phyloP scores from a whole-genome alignment of 2,113 vertebrate species.

The Pardalotus punctatus region DNA sequence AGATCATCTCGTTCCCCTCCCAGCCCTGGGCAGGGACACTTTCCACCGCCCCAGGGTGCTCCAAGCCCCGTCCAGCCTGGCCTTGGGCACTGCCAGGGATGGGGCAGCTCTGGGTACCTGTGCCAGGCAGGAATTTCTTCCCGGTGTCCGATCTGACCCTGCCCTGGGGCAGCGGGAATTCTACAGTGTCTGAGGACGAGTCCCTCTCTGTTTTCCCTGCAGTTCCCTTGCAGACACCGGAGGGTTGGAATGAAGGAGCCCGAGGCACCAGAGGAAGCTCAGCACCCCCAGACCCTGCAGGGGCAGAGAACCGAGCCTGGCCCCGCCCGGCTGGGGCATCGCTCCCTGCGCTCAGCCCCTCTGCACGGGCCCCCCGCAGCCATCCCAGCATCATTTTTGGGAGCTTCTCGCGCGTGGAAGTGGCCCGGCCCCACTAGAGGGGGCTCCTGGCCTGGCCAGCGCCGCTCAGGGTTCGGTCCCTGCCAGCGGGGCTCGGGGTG shows the following conservation, averaged over 20 bases:
- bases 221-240: background rate
- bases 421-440: background rate
- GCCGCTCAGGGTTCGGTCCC: background rate
- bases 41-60: rapidly evolving
- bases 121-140: background rate
- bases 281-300: rapidly evolving
- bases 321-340: background rate
- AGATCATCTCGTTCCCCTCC: rapidly evolving
- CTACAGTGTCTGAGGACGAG: rapidly evolving
- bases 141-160: rapidly evolving
- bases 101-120: background rate
- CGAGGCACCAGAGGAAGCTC: rapidly evolving
- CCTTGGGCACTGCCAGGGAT: background rate
- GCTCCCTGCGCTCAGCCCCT: background rate
- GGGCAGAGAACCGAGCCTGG: background rate
- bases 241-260: background rate
- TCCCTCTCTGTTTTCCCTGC: background rate
- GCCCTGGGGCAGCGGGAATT: background rate
- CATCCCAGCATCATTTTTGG: background rate
- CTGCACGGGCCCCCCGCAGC: rapidly evolving
- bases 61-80: rapidly evolving
- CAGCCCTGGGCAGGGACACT: background rate
- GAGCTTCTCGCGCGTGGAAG: background rate
- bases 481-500: rapidly evolving
- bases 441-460: background rate